Percentiles rank a stretch among this genome's conserved stretches.
Evolutionary conservation across 2,888 invertebrate genomes (phyloP).

Genomic region (Strigamia maritima): DNA sequence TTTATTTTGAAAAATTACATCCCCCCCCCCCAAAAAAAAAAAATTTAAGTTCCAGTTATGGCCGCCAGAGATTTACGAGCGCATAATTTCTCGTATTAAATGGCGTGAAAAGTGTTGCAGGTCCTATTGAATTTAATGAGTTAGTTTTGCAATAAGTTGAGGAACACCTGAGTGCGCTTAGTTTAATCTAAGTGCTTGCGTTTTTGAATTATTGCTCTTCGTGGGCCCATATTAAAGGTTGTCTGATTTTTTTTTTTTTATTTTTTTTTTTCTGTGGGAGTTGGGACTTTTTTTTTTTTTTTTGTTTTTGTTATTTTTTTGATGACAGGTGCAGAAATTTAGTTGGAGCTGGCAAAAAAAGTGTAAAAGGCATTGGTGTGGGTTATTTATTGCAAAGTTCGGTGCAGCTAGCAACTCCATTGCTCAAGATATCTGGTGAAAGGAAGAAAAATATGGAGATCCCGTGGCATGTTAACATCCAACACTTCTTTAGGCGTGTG

Average conservation of each 20-base stretch:
- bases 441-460: constrained; percentile 25
- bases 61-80: background rate
- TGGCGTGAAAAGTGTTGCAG: background rate
- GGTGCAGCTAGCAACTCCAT: background rate
- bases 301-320: background rate
- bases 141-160: background rate
- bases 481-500: background rate
- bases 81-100: background rate
- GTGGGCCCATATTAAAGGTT: background rate
- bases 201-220: background rate
- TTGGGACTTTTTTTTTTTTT: background rate
- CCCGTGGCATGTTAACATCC: constrained; percentile 28
- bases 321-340: background rate
- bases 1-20: background rate
- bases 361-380: background rate
- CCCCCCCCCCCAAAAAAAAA: too few relatives aligned
- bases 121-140: background rate
- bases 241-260: background rate
- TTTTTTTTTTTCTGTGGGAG: background rate
- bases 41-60: background rate
- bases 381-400: background rate
- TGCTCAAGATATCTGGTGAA: background rate
- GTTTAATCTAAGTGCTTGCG: background rate
- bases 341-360: background rate
- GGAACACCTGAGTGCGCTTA: background rate